A percentile compares a stretch with the other conserved stretches of the same genome.
Conservation (phyloP, 1,140 invertebrate genomes). For the Colletes gigas region DNA sequence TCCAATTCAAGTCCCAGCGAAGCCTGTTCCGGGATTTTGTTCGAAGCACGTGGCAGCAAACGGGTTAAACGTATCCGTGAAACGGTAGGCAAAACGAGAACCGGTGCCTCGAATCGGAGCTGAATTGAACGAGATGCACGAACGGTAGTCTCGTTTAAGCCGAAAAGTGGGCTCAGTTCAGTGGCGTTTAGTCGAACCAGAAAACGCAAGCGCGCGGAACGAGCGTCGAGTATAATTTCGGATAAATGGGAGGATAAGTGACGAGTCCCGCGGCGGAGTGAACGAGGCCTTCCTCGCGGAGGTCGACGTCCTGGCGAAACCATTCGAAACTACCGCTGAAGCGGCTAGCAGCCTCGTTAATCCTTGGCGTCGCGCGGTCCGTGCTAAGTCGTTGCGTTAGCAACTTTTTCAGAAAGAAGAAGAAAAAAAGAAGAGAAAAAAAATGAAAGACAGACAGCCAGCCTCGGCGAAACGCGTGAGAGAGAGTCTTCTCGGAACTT, state of each 20-base stretch:
- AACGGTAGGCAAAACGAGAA: too few relatives aligned
- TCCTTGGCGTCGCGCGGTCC: constrained; percentile 41
- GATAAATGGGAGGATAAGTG: constrained; percentile 37
- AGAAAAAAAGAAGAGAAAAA: too few relatives aligned
- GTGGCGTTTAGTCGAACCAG: background rate
- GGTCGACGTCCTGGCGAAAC: constrained; percentile 50
- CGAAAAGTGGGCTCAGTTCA: too few relatives aligned
- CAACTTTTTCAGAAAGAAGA: constrained; percentile 22
- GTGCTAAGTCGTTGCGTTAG: constrained; percentile 38
- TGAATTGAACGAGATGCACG: too few relatives aligned
- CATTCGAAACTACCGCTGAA: constrained; percentile 48
- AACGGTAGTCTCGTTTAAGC: too few relatives aligned
- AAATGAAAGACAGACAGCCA: background rate
- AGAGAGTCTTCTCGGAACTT: background rate
- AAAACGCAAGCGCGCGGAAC: background rate
- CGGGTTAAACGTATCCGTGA: too few relatives aligned
- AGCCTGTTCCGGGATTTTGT: too few relatives aligned
- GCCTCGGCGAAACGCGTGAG: background rate
- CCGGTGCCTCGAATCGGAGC: too few relatives aligned
- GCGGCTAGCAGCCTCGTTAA: constrained; percentile 52
- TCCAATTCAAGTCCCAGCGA: too few relatives aligned
- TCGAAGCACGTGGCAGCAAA: too few relatives aligned
- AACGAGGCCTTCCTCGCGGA: constrained; percentile 10
- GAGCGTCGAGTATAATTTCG: constrained; percentile 45
- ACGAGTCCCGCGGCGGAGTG: constrained; percentile 39